A percentile compares a stretch with the other conserved stretches of the same genome.
Conservation (phyloP, 2,113 vertebrate species). For the Bubo blakistoni region DNA sequence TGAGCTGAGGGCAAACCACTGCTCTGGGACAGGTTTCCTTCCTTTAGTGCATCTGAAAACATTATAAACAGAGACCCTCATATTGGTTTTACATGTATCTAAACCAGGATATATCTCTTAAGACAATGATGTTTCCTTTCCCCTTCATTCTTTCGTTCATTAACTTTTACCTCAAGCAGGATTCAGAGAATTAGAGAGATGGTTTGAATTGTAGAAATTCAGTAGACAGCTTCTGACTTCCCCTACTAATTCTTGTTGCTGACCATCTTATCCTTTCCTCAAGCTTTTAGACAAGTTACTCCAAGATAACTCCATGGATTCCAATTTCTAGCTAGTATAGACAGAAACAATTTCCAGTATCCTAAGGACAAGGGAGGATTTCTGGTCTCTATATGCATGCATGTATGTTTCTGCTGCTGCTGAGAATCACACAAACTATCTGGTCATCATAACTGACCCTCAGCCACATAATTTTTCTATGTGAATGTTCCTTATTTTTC, state of each 20-base stretch:
- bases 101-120: not conserved
- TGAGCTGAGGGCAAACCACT: not conserved
- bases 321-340: not conserved
- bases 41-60: not conserved
- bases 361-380: not conserved
- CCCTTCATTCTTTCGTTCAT: not conserved
- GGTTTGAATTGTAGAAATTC: not conserved
- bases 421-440: not conserved
- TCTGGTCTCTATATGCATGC: not conserved
- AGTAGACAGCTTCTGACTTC: not conserved
- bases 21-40: not conserved
- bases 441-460: not conserved
- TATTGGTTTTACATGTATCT: not conserved
- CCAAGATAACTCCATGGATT: not conserved
- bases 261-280: not conserved
- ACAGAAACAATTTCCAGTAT: not conserved
- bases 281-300: not conserved
- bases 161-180: not conserved
- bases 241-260: not conserved
- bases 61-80: not conserved
- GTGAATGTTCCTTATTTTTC: not conserved
- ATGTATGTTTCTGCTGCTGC: not conserved
- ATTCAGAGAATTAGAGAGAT: not conserved
- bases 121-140: not conserved
- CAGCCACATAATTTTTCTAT: not conserved